Percentiles rank a stretch among this genome's conserved stretches.
phyloP scores from a whole-genome alignment of 2,797 vertebrate genomes.

The Nothura maculosa region DNA sequence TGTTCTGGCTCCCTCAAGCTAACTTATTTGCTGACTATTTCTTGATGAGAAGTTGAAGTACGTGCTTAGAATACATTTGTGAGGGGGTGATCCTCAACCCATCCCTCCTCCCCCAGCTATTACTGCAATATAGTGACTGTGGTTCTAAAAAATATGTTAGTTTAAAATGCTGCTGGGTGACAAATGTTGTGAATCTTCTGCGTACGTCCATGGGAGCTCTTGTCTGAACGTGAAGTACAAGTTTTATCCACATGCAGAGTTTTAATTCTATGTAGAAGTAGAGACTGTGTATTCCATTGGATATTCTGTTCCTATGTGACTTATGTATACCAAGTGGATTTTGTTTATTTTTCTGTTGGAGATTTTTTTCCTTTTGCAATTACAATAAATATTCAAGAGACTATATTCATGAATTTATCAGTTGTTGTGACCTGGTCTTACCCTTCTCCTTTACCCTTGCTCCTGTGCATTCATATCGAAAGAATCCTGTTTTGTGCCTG shows the following conservation, averaged over 20 bases:
- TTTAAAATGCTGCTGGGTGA: conserved; percentile 63
- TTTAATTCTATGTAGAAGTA: conserved; percentile 74
- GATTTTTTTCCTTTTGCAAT: conserved; percentile 78
- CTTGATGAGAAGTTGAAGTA: conserved; percentile 35
- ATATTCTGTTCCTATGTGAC: conserved; percentile 85
- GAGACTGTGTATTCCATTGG: conserved; percentile 79
- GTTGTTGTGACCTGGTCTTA: conserved; percentile 28
- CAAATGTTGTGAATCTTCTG: conserved; percentile 54
- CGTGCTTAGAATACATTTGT: neutral
- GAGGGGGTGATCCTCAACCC: neutral
- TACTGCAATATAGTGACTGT: conserved; percentile 65
- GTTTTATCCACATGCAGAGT: conserved; percentile 71
- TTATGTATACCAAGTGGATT: conserved; percentile 83
- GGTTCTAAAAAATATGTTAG: conserved; percentile 49
- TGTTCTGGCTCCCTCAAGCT: conserved; percentile 25
- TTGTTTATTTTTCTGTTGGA: conserved; percentile 73
- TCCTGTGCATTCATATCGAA: accelerated
- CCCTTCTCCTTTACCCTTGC: too few relatives aligned
- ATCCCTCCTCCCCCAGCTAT: neutral
- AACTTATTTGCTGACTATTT: conserved; percentile 46
- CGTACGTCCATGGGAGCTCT: conserved; percentile 50
- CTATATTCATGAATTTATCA: conserved; percentile 83
- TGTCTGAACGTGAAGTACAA: conserved; percentile 71
- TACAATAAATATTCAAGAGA: conserved; percentile 90
- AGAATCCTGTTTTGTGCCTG: accelerated